Conservation (phyloP, 2,113 vertebrate genomes). For the Neodon shergylaensis region DNA sequence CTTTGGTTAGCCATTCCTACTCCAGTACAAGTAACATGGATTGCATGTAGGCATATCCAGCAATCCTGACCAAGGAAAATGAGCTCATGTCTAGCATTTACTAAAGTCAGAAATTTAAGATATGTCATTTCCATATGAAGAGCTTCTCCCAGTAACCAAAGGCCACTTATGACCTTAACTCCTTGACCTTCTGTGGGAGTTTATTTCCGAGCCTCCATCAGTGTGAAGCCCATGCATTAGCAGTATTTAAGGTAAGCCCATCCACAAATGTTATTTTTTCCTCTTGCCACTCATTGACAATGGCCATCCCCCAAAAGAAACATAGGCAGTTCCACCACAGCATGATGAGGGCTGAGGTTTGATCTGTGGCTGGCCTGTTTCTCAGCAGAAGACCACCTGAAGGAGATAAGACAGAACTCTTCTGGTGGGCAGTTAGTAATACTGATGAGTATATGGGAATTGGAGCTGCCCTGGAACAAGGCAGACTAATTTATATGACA, state of each 20-base stretch:
- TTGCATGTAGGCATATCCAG: background rate
- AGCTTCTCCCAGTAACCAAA: background rate
- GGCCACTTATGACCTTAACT: background rate
- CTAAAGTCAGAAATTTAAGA: background rate
- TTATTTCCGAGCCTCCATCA: background rate
- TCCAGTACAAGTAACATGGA: background rate
- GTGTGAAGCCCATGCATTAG: background rate
- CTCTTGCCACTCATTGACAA: background rate
- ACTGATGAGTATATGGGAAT: background rate
- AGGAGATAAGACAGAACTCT: background rate
- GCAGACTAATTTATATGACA: background rate
- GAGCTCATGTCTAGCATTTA: background rate
- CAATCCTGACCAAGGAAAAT: background rate
- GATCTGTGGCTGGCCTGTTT: background rate
- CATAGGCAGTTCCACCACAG: background rate
- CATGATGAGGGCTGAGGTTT: background rate
- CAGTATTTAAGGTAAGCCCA: background rate
- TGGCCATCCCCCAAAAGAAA: background rate
- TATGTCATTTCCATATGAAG: background rate
- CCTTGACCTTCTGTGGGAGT: background rate
- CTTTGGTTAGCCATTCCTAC: background rate
- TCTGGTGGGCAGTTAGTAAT: background rate
- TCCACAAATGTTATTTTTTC: too few relatives aligned
- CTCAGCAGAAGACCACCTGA: background rate
- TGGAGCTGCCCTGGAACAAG: background rate